Evolutionary conservation across 2,888 invertebrate species (phyloP).

Genomic region (Lepidocyrtoides sp.): DNA sequence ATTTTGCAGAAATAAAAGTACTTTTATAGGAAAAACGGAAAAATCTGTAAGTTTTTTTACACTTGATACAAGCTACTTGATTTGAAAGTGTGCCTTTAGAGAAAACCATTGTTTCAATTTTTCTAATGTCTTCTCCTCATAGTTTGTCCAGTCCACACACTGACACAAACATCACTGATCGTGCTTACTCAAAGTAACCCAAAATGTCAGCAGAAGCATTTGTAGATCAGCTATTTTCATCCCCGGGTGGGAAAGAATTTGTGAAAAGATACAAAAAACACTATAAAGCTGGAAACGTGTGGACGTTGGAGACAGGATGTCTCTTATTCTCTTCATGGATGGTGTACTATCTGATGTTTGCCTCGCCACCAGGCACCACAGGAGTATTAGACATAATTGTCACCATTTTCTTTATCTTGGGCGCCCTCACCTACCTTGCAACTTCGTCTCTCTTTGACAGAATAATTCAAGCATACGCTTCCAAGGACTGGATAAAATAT

Average conservation of each 20-base stretch:
- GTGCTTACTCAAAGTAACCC: neutral
- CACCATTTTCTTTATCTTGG: constrained; percentile 78
- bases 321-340: constrained; percentile 80
- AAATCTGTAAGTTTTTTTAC: neutral
- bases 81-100: too few relatives aligned
- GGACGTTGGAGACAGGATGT: constrained; percentile 81
- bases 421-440: constrained; percentile 75
- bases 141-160: neutral
- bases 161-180: neutral
- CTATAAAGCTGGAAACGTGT: constrained; percentile 72
- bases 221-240: constrained; percentile 52
- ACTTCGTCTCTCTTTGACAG: constrained; percentile 65
- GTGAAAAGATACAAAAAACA: constrained; percentile 60
- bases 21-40: neutral
- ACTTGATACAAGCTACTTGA: too few relatives aligned
- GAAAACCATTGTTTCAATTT: too few relatives aligned
- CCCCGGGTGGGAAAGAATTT: constrained; percentile 74
- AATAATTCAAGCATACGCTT: constrained; percentile 29
- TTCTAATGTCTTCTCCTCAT: neutral
- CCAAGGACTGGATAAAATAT: constrained; percentile 60
- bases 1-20: too few relatives aligned
- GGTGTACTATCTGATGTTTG: constrained; percentile 78
- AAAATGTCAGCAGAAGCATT: constrained; percentile 54
- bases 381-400: constrained; percentile 74
- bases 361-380: constrained; percentile 54